A percentile compares a stretch with the other conserved stretches of the same genome.
Evolutionary conservation across 2,113 vertebrate species (phyloP).

Genomic region (Myotis brandtii): DNA sequence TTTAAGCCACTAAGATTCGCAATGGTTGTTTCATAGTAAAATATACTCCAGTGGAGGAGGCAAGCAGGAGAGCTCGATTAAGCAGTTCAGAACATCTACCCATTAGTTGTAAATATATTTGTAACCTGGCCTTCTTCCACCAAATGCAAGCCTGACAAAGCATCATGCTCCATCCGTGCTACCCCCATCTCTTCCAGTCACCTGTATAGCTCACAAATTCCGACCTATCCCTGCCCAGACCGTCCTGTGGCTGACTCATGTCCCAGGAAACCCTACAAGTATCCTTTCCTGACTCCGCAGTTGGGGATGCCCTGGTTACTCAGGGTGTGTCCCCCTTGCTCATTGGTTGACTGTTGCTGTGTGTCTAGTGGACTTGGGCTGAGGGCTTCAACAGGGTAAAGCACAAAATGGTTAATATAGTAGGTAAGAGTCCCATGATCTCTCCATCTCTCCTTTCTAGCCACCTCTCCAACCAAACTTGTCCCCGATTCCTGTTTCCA

Average conservation of each 20-base stretch:
- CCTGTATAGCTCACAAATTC: not conserved
- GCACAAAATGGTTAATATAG: not conserved
- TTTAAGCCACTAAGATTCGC: not conserved
- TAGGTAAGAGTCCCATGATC: too few species aligned
- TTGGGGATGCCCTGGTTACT: not conserved
- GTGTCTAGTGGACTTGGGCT: not conserved
- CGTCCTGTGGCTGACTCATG: not conserved
- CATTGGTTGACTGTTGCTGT: not conserved
- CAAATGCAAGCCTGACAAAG: not conserved
- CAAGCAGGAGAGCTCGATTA: too few species aligned
- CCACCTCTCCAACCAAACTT: not conserved
- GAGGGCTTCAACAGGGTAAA: not conserved
- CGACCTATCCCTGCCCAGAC: not conserved
- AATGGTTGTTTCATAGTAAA: not conserved
- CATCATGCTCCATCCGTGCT: fast-evolving
- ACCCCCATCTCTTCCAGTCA: not conserved
- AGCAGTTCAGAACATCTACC: not conserved
- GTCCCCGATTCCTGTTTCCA: not conserved
- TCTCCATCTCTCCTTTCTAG: not conserved
- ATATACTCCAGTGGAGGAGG: not conserved
- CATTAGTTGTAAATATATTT: not conserved
- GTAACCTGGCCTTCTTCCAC: not conserved
- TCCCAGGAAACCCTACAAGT: not conserved
- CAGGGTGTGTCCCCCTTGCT: fast-evolving
- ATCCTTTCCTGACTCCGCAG: not conserved